Percentiles rank a stretch among this genome's conserved stretches.
These are phyloP conservation scores for Gnathonemus longibarbis DNA, from an alignment of 2,113 vertebrate genomes.

Conservation along the genomic window DNA sequence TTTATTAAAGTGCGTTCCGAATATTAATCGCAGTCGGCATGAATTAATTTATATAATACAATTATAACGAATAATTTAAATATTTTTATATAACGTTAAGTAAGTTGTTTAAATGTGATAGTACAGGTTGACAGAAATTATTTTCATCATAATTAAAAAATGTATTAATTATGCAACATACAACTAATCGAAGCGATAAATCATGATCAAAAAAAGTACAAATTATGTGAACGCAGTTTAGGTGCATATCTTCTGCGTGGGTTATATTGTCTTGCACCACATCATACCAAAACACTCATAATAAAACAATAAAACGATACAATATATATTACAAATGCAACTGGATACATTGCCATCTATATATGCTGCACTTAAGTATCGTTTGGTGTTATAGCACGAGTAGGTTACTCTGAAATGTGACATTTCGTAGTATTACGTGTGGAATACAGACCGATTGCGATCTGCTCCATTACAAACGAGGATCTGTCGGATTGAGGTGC, in stretches of 20 bases:
- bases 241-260: not conserved
- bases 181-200: not conserved
- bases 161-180: not conserved
- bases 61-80: not conserved
- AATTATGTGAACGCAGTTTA: not conserved
- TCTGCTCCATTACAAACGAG: not conserved
- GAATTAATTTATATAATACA: not conserved
- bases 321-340: not conserved
- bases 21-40: not conserved
- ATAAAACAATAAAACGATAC: not conserved
- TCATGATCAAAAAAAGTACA: not conserved
- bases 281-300: not conserved
- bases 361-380: not conserved
- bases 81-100: not conserved
- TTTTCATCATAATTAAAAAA: not conserved
- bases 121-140: not conserved
- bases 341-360: not conserved
- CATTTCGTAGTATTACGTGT: not conserved
- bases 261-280: not conserved
- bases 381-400: not conserved
- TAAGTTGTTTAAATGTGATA: not conserved
- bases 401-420: not conserved
- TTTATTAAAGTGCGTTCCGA: not conserved
- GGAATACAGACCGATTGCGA: not conserved
- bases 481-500: constrained; percentile 9